A percentile compares a stretch with the other conserved stretches of the same genome.
phyloP scores from a whole-genome alignment of 2,113 vertebrate genomes.

The Trinectes maculatus region DNA sequence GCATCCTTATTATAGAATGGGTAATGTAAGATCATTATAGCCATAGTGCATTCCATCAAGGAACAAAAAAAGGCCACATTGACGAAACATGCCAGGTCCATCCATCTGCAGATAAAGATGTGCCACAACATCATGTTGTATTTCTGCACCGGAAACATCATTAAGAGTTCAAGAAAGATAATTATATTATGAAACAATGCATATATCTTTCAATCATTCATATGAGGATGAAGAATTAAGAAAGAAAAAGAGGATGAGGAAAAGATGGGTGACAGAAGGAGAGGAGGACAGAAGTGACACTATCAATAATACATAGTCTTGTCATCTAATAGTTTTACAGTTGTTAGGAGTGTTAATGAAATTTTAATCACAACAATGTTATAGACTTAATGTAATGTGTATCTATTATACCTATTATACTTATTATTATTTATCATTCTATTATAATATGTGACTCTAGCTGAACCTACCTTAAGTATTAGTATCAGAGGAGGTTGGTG shows the following conservation, averaged over 20 bases:
- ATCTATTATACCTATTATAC: too few relatives aligned
- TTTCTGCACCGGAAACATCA: background rate
- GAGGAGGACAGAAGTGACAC: background rate
- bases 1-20: slow-evolving; percentile 38
- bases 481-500: background rate
- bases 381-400: too few relatives aligned
- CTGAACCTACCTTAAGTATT: background rate
- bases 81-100: slow-evolving; percentile 1
- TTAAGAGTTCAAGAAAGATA: too few relatives aligned
- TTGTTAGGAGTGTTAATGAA: too few relatives aligned
- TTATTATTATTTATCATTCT: too few relatives aligned
- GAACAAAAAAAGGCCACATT: slow-evolving; percentile 16
- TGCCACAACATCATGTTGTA: slow-evolving; percentile 1
- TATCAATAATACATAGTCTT: background rate
- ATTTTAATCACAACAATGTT: background rate
- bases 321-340: background rate
- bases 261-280: too few relatives aligned
- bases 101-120: slow-evolving; percentile 17
- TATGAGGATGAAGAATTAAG: too few relatives aligned
- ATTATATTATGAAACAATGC: too few relatives aligned
- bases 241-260: too few relatives aligned
- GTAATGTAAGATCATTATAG: slow-evolving; percentile 48
- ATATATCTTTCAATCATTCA: too few relatives aligned
- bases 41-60: slow-evolving; percentile 28
- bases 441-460: background rate